Base-by-base conservation (phyloP, 1,140 invertebrate genomes). In the Neodiprion fabricii region DNA sequence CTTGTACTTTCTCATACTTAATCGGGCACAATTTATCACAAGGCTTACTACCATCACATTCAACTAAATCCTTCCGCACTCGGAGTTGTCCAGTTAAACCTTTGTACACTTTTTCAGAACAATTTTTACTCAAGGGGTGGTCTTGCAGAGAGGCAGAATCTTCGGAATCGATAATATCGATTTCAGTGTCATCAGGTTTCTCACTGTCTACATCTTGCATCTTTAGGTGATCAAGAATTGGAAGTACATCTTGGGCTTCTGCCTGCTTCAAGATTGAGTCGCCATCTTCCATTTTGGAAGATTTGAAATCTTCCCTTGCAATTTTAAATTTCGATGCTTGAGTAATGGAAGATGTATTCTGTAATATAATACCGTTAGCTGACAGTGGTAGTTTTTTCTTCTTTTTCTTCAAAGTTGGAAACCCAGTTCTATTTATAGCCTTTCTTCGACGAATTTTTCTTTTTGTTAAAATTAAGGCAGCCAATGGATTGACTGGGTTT, bases 401-500 rank as follows among this genome's bases (percentile, higher is more conserved):
- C 83, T 96, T 97, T 79, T 94, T 95, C 79, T 95, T 95, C 17
- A 95, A 88, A 17, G 92, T 94, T 0, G 96, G 96, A 85, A 97
- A 97, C 9, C 95, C 96, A 11, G 96, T 97, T 78, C 95, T 90
- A 84, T 97, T 97, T 12, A 94, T 93, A 8, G 93, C 90, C 85
- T 95, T 93, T 70, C 95, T 92, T 71, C 95, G 91, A 74, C 93
- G 90, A 9, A 91, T 87, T 84, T 94, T 93, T 77, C 94, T 92
- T 79, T 94, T 92, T 2, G 89, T 75, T 8, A 80, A 66, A 17
- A 77, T 76, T 68, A 78, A 67, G 4, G 76, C 74, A 0, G 77
- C 71, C 23, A 77, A 10, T 23, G 78, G 70, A 73, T 77, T 82
- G 67, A 77, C n/a, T 7, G 78, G 72, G 76, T 81, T 82, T 40